Evolutionary conservation across 2,888 invertebrate species (phyloP), one percentile per base, ranked within the genome.

Genomic region (Bellardia pandia): DNA sequence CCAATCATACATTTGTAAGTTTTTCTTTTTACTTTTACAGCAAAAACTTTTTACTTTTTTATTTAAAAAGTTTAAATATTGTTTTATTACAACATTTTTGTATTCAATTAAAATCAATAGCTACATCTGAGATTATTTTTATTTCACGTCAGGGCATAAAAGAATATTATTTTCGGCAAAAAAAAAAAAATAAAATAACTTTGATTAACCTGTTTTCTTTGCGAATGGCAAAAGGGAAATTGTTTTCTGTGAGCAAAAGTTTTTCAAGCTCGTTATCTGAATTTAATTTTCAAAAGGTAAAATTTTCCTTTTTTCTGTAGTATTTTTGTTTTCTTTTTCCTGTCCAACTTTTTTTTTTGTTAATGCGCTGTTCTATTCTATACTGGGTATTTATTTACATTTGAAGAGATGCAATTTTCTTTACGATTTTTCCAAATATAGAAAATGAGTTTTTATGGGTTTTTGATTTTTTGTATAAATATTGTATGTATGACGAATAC

Each of bases 371-470:
- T 5, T 58, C 4, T 13, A 58, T 58, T 30, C 45, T 45, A 42
- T 45, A 45, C 3, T 45, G 13, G 13, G 45, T 58, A 58, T 58
- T 62, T 71, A 77, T 77, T 72, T 66, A 14, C 45, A 48, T 77
- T 66, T 37, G 48, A 84, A 72, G 14, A 51, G 48, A 72, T 84
- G 77, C 64, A 84, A 77, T 84, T 58, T 78, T 72, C 64, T 71
- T 77, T 58, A 78, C 48, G 64, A 77, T 48, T 83, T 64, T 83
- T 77, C 45, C 45, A 83, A 72, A 48, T 66, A 83, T 23, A 64
- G 56, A 77, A 83, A 77, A 76, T 83, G 45, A 45, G 64, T 83
- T 71, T 83, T 69, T 69, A 76, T 76, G 69, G n/a, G 8, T 58
- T 81, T 74, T 71, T 60, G 62, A 60, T 75, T 71, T 71, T 75